Percentiles rank a stretch among this genome's conserved stretches.
These are phyloP conservation scores for Poecilobothrus nobilitatus DNA, from an alignment of 2,888 invertebrate species.

Conservation along the genomic window DNA sequence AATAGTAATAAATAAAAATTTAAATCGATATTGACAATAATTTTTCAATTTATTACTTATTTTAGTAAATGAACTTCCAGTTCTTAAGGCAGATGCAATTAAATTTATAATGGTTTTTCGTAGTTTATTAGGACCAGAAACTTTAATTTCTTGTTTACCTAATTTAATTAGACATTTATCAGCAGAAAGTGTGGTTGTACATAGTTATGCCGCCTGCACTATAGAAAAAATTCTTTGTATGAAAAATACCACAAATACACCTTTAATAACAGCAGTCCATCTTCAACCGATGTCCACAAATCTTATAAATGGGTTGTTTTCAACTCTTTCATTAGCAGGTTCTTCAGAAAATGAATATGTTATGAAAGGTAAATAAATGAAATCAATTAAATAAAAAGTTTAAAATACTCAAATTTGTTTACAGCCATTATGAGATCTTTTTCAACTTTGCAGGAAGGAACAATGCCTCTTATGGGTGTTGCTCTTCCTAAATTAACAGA, in stretches of 20 bases:
- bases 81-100: slow-evolving; percentile 91
- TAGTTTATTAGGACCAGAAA: slow-evolving; percentile 72
- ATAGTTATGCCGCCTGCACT: slow-evolving; percentile 89
- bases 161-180: slow-evolving; percentile 67
- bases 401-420: slow-evolving; percentile 16
- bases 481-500: slow-evolving; percentile 76
- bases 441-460: slow-evolving; percentile 67
- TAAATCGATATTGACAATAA: too few relatives aligned
- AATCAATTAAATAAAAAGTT: slow-evolving; percentile 9
- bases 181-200: slow-evolving; percentile 76
- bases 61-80: slow-evolving; percentile 77
- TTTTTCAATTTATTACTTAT: not conserved
- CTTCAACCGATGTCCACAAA: slow-evolving; percentile 59
- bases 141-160: slow-evolving; percentile 66
- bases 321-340: slow-evolving; percentile 59
- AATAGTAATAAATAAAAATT: slow-evolving; percentile 49
- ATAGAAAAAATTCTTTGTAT: slow-evolving; percentile 81
- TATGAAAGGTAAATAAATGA: slow-evolving; percentile 65
- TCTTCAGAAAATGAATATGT: slow-evolving; percentile 93
- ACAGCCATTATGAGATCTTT: slow-evolving; percentile 82
- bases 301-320: slow-evolving; percentile 68
- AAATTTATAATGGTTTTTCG: slow-evolving; percentile 96
- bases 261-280: slow-evolving; percentile 52
- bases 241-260: slow-evolving; percentile 51
- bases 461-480: slow-evolving; percentile 71